A percentile compares a stretch with the other conserved stretches of the same genome.
These are phyloP conservation scores for Cavia porcellus DNA, from an alignment of 2,113 vertebrate species.

Conservation along the genomic window DNA sequence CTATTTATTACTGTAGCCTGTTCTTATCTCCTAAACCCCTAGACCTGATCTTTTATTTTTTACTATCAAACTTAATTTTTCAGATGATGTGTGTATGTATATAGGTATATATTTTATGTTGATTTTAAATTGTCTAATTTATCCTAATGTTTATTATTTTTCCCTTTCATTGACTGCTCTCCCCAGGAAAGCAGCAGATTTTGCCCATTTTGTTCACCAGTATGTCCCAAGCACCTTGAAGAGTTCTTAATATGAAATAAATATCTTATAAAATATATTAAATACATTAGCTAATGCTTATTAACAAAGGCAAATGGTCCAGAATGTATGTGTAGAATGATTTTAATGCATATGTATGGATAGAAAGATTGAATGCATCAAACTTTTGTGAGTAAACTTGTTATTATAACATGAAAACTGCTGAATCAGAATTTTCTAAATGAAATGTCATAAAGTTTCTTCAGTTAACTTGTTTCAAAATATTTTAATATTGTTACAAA, in stretches of 20 bases:
- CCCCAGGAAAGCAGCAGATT: neutral
- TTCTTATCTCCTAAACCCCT: neutral
- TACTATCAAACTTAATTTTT: constrained; percentile 39
- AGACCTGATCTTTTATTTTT: neutral
- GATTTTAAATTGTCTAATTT: constrained; percentile 40
- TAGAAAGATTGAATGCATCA: constrained; percentile 53
- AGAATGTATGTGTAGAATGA: neutral
- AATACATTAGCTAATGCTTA: neutral
- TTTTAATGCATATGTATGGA: neutral
- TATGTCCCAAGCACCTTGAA: neutral
- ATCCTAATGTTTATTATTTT: neutral
- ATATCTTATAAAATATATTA: constrained; percentile 4
- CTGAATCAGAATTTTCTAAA: constrained; percentile 58
- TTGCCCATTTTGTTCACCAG: neutral
- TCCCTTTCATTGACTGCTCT: neutral
- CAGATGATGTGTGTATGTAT: neutral
- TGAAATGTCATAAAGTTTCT: constrained; percentile 67
- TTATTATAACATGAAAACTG: constrained; percentile 47
- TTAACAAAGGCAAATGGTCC: neutral
- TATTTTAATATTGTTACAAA: constrained; percentile 72
- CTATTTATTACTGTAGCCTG: neutral
- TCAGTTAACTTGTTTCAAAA: constrained; percentile 73
- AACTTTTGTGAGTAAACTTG: constrained; percentile 62
- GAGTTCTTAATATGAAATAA: neutral
- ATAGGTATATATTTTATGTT: neutral